phyloP scores from a whole-genome alignment of 2,113 vertebrate genomes.

The Salminus brasiliensis region DNA sequence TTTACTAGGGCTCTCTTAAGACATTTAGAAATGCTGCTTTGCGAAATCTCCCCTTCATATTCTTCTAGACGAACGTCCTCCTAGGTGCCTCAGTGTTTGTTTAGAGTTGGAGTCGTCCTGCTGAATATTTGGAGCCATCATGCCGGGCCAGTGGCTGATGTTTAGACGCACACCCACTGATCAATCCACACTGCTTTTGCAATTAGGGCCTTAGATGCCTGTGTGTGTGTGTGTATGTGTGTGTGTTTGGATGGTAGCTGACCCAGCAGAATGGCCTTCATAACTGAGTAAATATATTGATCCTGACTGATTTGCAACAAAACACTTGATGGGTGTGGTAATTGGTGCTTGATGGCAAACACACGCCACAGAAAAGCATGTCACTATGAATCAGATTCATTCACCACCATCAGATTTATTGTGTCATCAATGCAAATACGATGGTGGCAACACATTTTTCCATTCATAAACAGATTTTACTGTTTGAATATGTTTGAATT shows the following conservation, averaged over 20 bases:
- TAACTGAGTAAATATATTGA: constrained; percentile 39
- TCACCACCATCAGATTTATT: too few species aligned
- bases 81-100: constrained; percentile 10
- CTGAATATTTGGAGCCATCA: not conserved
- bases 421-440: too few species aligned
- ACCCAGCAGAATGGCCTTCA: not conserved
- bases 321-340: constrained; percentile 16
- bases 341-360: constrained; percentile 33
- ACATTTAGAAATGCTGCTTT: not conserved
- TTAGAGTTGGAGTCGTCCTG: not conserved
- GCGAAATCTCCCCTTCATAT: not conserved
- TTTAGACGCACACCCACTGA: not conserved
- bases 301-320: constrained; percentile 34
- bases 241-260: constrained; percentile 7
- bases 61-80: not conserved
- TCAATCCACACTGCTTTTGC: constrained; percentile 17
- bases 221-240: not conserved
- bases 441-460: too few species aligned
- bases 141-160: not conserved
- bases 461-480: too few species aligned
- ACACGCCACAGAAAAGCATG: constrained; percentile 19
- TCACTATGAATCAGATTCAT: not conserved
- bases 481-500: too few species aligned
- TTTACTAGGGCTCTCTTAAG: not conserved
- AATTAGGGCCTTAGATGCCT: not conserved